Evolutionary conservation across 1,140 invertebrate species (phyloP).

Genomic region (Ips nitidus): DNA sequence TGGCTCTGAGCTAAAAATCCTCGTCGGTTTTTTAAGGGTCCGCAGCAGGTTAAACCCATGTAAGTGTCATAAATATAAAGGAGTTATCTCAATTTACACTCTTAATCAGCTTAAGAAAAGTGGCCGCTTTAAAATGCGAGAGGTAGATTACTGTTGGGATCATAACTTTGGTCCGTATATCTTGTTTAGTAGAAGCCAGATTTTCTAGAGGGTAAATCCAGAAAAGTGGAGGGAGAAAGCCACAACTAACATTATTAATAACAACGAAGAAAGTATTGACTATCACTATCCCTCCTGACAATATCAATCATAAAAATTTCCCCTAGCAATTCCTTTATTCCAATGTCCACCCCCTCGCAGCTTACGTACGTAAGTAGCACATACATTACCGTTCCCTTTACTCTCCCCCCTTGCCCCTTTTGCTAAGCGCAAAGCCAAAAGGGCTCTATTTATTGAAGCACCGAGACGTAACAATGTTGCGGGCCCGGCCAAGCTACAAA

Average conservation of each 20-base stretch:
- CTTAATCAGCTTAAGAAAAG: conserved; percentile 55
- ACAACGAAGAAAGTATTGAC: too few species aligned
- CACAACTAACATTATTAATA: too few species aligned
- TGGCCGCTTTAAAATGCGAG: conserved; percentile 53
- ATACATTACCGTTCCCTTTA: conserved; percentile 22
- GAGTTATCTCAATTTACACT: conserved; percentile 55
- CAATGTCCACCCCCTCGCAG: conserved; percentile 24
- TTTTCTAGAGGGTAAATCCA: conserved; percentile 20
- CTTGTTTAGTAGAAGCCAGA: conserved; percentile 40
- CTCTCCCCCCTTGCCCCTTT: conserved; percentile 4
- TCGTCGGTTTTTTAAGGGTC: conserved; percentile 36
- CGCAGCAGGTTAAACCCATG: conserved; percentile 49
- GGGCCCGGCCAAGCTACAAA: conserved; percentile 42
- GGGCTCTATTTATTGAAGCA: conserved; percentile 35
- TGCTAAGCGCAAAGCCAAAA: conserved; percentile 25
- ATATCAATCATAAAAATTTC: conserved; percentile 31
- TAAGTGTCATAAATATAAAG: conserved; percentile 54
- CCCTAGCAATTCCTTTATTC: conserved; percentile 22
- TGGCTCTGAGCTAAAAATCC: conserved; percentile 39
- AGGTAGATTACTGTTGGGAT: conserved; percentile 49
- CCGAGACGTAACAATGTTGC: conserved; percentile 41
- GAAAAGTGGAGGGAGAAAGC: background rate
- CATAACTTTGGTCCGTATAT: conserved; percentile 45
- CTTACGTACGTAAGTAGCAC: conserved; percentile 27
- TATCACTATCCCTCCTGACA: too few species aligned